These are phyloP conservation scores for Eupithecia abbreviata DNA, from an alignment of 2,888 invertebrate genomes.

Conservation along the genomic window DNA sequence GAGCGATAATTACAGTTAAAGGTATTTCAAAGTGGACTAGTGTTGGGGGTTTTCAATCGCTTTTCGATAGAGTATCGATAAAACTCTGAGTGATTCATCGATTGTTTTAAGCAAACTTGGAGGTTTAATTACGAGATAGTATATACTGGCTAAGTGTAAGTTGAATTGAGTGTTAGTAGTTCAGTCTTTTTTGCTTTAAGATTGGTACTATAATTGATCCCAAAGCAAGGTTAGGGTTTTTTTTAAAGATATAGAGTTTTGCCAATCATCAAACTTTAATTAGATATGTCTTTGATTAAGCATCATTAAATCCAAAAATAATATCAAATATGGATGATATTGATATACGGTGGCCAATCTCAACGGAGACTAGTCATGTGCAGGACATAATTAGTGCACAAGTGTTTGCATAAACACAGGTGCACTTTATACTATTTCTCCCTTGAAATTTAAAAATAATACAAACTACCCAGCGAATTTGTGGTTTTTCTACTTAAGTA, in stretches of 20 bases:
- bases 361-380: no score
- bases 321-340: no score
- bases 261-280: no score
- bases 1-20: slow-evolving; percentile 62
- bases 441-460: no score
- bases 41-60: slow-evolving; percentile 14
- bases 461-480: background rate
- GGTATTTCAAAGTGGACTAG: slow-evolving; percentile 54
- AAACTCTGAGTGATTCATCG: slow-evolving; percentile 6
- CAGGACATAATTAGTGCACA: no score
- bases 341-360: no score
- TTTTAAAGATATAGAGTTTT: no score
- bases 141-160: background rate
- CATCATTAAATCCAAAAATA: no score
- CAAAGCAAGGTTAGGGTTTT: background rate
- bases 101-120: slow-evolving; percentile 1
- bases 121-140: background rate
- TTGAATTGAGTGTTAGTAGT: background rate
- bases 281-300: no score
- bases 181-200: background rate
- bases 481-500: background rate
- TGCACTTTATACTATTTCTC: no score
- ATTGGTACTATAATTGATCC: background rate
- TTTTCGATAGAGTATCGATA: slow-evolving; percentile 15
- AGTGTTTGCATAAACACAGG: no score